Evolutionary conservation across 2,113 vertebrate species (phyloP), one percentile per base, ranked within the genome.

Genomic region (Percina caprodes): DNA sequence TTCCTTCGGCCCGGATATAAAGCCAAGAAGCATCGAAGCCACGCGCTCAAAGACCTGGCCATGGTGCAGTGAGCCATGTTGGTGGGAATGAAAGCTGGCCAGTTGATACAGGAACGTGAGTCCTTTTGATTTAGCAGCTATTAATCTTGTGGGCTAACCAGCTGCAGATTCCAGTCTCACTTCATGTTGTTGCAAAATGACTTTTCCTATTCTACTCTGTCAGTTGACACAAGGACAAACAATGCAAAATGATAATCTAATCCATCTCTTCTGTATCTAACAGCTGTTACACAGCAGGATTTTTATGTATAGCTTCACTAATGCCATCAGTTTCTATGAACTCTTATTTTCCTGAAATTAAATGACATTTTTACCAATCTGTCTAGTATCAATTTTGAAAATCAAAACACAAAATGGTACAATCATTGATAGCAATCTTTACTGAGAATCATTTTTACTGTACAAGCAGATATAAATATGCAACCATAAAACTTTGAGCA

Each of bases 1-100:
- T 95, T 96, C 73, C 89, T 98, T 12, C 95, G 95, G 35, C 96
- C 97, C 0, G 92, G 91, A 33, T 96, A 97, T 84, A 99, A 97
- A 92, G 96, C 97, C 23, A 99, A 99, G 93, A 97, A 94, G 90
- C 93, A 93, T 0, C 96, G 96, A 71, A 93, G 94, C 78, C 94
- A 95, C 0, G 80, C 95, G 0, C 95, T 98, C 58, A 97, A 95
- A 88, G 96, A 99, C 59, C 88, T 99, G 83, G 98, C 98, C 8
- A 96, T 99, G 86, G 94, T 99, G 80, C 94, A 97, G 88, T 98
- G 78, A 92, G 60, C 4, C 42, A 51, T 16, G 46, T 3, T 0
- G 6, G n/a, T 49, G 48, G 49, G 11, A 19, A 1, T 0, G 11
- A 54, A 59, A 46, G 58, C n/a, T 21, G 33, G 3, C 9, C 52